A percentile compares a stretch with the other conserved stretches of the same genome.
These are phyloP conservation scores for Gymnocypris eckloni DNA, from an alignment of 2,797 vertebrate species.

Conservation along the genomic window DNA sequence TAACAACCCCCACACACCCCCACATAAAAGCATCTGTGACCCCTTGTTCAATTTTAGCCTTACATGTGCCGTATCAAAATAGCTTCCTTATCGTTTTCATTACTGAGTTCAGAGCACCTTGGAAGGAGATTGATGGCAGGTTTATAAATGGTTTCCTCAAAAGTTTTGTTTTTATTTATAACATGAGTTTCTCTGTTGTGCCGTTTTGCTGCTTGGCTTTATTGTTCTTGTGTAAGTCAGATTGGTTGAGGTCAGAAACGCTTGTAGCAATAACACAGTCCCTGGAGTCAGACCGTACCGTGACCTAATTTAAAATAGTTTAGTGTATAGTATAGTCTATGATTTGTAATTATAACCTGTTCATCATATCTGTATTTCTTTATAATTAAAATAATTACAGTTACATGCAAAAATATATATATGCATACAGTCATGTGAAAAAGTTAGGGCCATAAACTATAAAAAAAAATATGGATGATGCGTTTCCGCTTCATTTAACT, in stretches of 20 bases:
- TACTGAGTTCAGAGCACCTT: conserved; percentile 23
- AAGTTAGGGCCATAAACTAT: too few species aligned
- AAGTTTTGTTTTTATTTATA: conserved; percentile 61
- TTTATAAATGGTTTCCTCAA: conserved; percentile 56
- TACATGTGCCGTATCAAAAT: conserved; percentile 24
- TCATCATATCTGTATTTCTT: background rate
- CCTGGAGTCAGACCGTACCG: conserved; percentile 15
- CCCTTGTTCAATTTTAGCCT: conserved; percentile 5
- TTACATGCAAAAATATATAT: too few species aligned
- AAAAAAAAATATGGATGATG: too few species aligned
- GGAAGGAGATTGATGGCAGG: conserved; percentile 45
- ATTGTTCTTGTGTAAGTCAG: conserved; percentile 58
- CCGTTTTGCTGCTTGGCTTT: conserved; percentile 36
- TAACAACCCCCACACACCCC: background rate
- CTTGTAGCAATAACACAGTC: conserved; percentile 50
- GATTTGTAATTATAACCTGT: background rate
- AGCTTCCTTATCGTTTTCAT: conserved; percentile 41
- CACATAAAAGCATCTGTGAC: conserved; percentile 2
- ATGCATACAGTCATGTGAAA: too few species aligned
- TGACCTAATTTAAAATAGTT: conserved; percentile 43
- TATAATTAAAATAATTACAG: background rate
- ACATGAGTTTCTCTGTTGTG: conserved; percentile 40
- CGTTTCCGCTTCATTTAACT: too few species aligned
- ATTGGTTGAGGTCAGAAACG: conserved; percentile 48
- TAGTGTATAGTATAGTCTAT: background rate